A percentile compares a stretch with the other conserved stretches of the same genome.
Conservation (phyloP, 2,888 invertebrate species). For the Yponomeuta evonymella region DNA sequence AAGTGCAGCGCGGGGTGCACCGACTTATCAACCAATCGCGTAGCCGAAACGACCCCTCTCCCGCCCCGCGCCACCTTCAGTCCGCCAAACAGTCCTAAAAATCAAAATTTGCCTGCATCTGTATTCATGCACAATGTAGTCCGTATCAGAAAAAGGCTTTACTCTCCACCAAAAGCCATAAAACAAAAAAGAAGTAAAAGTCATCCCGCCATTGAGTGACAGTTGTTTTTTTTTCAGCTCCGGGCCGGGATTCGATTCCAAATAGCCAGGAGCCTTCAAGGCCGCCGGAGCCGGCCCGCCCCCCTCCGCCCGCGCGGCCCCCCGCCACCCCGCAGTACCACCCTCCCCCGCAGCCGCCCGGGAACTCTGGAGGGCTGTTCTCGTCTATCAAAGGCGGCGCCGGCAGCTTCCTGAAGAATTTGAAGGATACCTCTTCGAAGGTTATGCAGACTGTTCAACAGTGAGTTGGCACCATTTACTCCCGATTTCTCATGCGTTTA, state of each 20-base stretch:
- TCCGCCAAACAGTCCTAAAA: too few relatives aligned
- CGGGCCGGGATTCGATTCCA: conserved; percentile 41
- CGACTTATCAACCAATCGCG: too few relatives aligned
- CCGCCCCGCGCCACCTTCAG: too few relatives aligned
- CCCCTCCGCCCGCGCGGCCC: conserved; percentile 44
- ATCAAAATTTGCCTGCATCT: too few relatives aligned
- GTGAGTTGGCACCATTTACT: conserved; percentile 59
- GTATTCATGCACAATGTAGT: too few relatives aligned
- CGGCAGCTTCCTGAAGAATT: conserved; percentile 92
- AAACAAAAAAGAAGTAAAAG: not conserved
- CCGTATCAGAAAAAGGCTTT: not conserved
- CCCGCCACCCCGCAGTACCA: conserved; percentile 40
- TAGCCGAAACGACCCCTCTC: too few relatives aligned
- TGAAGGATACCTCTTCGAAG: conserved; percentile 96
- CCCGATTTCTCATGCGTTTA: too few relatives aligned
- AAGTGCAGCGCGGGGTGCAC: too few relatives aligned
- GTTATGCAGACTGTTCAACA: conserved; percentile 98
- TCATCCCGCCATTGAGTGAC: conserved; percentile 5
- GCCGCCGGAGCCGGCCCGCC: conserved; percentile 56
- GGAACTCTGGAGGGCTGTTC: conserved; percentile 76
- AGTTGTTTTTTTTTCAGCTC: conserved; percentile 40
- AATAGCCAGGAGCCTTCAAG: conserved; percentile 46
- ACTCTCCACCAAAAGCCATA: not conserved
- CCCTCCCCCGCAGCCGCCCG: conserved; percentile 38
- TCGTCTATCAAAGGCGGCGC: conserved; percentile 94